phyloP scores from a whole-genome alignment of 2,797 vertebrate genomes.

The Acipenser oxyrinchus region DNA sequence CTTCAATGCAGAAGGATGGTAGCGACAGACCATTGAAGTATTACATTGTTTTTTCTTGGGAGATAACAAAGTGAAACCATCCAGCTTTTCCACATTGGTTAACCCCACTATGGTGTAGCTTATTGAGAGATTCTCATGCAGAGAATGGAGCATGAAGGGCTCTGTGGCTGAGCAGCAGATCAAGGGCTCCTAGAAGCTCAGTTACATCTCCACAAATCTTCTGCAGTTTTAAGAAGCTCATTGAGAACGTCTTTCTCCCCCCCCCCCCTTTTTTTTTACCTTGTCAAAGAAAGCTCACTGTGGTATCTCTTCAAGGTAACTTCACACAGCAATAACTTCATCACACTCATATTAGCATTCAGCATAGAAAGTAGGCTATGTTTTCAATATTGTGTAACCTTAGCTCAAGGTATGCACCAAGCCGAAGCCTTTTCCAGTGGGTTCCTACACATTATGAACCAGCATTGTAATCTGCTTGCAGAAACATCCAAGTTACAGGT shows the following conservation, averaged over 20 bases:
- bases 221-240: not conserved
- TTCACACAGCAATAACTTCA: no score
- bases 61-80: not conserved
- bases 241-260: not conserved
- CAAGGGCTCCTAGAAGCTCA: slow-evolving; percentile 3
- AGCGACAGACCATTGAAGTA: slow-evolving; percentile 10
- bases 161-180: not conserved
- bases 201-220: slow-evolving; percentile 5
- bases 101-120: not conserved
- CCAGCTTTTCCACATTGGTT: not conserved
- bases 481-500: no score
- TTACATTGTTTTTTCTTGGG: slow-evolving; percentile 8
- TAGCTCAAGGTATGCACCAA: no score
- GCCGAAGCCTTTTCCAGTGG: no score
- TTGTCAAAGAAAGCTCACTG: no score
- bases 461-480: no score
- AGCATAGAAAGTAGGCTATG: no score
- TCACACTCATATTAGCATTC: no score
- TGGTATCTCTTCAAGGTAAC: no score
- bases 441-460: no score
- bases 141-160: not conserved
- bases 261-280: not conserved
- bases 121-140: not conserved
- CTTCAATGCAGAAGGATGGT: slow-evolving; percentile 11
- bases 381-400: no score